Base-by-base conservation (phyloP, 1,140 invertebrate genomes). In the Leptoteleia sp. region DNA sequence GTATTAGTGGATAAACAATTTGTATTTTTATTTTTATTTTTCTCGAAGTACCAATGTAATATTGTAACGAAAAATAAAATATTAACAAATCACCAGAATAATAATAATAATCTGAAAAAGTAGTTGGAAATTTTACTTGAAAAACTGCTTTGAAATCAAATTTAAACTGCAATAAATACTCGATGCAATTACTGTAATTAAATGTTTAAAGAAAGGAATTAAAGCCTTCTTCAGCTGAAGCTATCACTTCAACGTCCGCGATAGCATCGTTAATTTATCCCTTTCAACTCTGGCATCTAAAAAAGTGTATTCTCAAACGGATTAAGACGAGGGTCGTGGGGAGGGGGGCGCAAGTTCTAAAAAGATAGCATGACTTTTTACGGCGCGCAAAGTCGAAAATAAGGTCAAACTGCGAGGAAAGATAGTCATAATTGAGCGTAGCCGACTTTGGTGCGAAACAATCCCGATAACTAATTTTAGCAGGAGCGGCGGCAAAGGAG, bases 391-490 rank as follows among this genome's bases (percentile, higher is more conserved):
- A 62, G 47, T 67, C 11, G 43, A 47, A 54, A 71, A 72, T 54
- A 64, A 52, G 43, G 77, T 70, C 42, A 62, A 35, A 71, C n/a
- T n/a, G 38, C 42, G 52, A 64, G 42, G 37, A 64, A 73, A 64
- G 54, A 72, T 76, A 64, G 61, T 61, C 12, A 42, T 29, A 62
- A 55, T 38, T 42, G 50, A 68, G 64, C 27, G 47, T 13, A 31
- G 27, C 47, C 55, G 61, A 72, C 61, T 75, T 57, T 48, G 48
- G 55, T 47, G 50, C 64, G 55, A 79, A 82, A 82, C 81, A 76
- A 83, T 79, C 64, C 55, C 57, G 67, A 57, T 82, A 82, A 81
- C 73, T 82, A 83, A 83, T 82, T 82, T 81, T 55, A n/a, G 73
- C 35, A 17, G 12, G 57, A 50, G 64, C 22, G 13, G 54, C 27